Percentiles rank a stretch among this genome's conserved stretches.
These are phyloP conservation scores for Columba livia DNA, from an alignment of 2,113 vertebrate species.

Conservation along the genomic window DNA sequence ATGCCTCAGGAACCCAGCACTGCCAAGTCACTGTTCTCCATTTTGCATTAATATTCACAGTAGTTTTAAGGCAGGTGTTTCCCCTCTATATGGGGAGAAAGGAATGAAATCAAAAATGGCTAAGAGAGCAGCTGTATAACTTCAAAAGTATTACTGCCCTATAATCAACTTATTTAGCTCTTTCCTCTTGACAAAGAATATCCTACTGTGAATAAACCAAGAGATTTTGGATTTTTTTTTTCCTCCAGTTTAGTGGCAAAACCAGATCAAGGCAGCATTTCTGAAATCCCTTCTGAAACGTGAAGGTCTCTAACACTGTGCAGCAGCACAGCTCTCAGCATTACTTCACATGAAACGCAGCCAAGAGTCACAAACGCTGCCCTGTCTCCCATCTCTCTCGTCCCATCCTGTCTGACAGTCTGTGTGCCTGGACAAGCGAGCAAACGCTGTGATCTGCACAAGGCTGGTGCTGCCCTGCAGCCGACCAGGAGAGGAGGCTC, in stretches of 20 bases:
- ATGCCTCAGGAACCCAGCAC: background rate
- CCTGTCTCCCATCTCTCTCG: background rate
- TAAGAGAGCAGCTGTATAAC: background rate
- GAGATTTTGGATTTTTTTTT: background rate
- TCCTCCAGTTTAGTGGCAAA: background rate
- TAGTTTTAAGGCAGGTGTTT: background rate
- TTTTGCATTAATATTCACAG: background rate
- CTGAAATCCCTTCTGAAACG: background rate
- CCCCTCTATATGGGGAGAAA: background rate
- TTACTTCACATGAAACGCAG: background rate
- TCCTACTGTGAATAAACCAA: too few species aligned
- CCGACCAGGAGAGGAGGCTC: slow-evolving; percentile 68
- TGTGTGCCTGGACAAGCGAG: background rate
- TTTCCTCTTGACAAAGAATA: background rate
- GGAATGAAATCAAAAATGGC: background rate
- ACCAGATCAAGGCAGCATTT: background rate
- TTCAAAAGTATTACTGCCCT: background rate
- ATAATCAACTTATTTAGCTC: background rate
- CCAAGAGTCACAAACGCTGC: background rate
- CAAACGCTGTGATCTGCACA: background rate
- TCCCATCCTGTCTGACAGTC: background rate
- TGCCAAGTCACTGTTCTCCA: background rate
- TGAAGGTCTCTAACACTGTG: background rate
- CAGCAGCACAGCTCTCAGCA: background rate
- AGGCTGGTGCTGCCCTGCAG: background rate